These are phyloP conservation scores for Plutella xylostella DNA, from an alignment of 2,888 invertebrate genomes.

Conservation along the genomic window DNA sequence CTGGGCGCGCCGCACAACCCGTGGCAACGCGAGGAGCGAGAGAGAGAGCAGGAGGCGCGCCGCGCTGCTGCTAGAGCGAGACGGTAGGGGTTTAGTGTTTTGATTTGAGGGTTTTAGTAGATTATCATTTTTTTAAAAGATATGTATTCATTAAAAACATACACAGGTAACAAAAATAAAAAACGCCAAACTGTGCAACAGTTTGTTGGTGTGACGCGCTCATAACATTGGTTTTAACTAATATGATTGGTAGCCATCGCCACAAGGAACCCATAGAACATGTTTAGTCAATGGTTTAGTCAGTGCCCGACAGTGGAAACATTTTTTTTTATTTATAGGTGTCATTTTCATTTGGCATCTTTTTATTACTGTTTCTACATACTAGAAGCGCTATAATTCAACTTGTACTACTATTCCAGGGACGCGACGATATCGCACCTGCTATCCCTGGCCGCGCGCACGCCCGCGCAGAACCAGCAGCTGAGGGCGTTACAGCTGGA, in stretches of 20 bases:
- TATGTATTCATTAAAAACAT: background rate
- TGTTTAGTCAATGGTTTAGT: no score
- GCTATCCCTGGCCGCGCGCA: constrained; percentile 73
- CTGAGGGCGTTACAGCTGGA: constrained; percentile 91
- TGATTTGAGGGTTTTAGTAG: no score
- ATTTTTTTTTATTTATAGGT: no score
- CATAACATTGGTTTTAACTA: background rate
- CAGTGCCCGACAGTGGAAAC: no score
- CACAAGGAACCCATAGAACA: no score
- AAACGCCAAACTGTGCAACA: background rate
- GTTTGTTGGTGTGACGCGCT: background rate
- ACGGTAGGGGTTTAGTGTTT: background rate
- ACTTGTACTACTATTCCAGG: no score
- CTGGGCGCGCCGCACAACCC: constrained; percentile 75
- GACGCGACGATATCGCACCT: constrained; percentile 90
- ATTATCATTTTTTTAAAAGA: no score
- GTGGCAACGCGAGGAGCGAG: constrained; percentile 93
- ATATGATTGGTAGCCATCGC: no score
- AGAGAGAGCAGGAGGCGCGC: constrained; percentile 70
- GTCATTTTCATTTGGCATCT: no score
- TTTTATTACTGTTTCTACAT: no score
- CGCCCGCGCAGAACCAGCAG: constrained; percentile 88
- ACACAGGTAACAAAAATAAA: background rate
- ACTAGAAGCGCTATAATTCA: constrained; percentile 29
- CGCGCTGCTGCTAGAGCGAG: constrained; percentile 19